A percentile compares a stretch with the other conserved stretches of the same genome.
These are phyloP conservation scores for Linepithema humile DNA, from an alignment of 1,140 invertebrate genomes.

Conservation along the genomic window DNA sequence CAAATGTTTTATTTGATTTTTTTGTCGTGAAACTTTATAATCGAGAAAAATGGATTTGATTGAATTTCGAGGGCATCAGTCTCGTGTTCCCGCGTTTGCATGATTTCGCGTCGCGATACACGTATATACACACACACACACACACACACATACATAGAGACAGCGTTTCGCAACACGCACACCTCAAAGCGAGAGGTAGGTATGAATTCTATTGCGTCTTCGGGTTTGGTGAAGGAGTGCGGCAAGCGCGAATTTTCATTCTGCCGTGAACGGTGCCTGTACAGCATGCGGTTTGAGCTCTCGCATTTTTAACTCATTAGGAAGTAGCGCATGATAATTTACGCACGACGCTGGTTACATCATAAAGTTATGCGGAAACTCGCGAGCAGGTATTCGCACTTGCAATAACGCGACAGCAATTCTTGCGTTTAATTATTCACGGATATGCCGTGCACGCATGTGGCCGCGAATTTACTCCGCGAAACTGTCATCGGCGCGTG, in stretches of 20 bases:
- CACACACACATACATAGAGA: background rate
- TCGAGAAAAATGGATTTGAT: conserved; percentile 13
- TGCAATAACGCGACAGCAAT: conserved; percentile 29
- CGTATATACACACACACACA: no score
- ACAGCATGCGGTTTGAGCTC: conserved; percentile 28
- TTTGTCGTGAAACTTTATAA: conserved; percentile 4
- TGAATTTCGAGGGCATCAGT: conserved; percentile 8
- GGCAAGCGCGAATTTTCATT: background rate
- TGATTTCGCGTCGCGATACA: background rate
- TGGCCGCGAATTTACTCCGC: conserved; percentile 27
- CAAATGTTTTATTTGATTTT: conserved; percentile 3
- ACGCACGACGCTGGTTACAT: conserved; percentile 34
- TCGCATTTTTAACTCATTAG: conserved; percentile 44
- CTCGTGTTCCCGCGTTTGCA: conserved; percentile 38
- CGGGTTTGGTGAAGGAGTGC: background rate
- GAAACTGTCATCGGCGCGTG: conserved; percentile 2
- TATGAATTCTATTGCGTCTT: conserved; percentile 47
- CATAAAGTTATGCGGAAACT: conserved; percentile 29
- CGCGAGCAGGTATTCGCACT: conserved; percentile 25
- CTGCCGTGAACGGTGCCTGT: conserved; percentile 11
- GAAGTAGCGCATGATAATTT: conserved; percentile 46
- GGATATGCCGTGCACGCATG: conserved; percentile 4
- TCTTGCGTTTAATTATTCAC: conserved; percentile 40
- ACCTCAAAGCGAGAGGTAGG: conserved; percentile 17
- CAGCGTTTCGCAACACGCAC: conserved; percentile 1